phyloP scores from a whole-genome alignment of 2,113 vertebrate genomes.

The Rhagologus leucostigma region DNA sequence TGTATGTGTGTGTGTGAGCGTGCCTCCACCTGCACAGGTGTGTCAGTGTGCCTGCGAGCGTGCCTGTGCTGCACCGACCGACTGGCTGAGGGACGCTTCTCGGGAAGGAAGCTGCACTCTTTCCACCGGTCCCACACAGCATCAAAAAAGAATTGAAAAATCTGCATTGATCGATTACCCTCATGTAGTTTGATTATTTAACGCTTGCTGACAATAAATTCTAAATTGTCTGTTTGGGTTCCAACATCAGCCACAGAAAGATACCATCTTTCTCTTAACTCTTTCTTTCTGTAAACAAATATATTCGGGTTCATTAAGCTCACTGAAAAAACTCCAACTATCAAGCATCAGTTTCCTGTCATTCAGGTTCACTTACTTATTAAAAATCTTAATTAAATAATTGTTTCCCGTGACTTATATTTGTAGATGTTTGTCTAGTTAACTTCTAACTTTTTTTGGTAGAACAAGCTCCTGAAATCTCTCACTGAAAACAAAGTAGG shows the following conservation, averaged over 20 bases:
- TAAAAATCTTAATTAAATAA: background rate
- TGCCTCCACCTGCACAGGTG: too few relatives aligned
- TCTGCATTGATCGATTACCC: background rate
- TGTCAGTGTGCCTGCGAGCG: too few relatives aligned
- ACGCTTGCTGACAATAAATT: background rate
- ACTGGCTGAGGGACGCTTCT: too few relatives aligned
- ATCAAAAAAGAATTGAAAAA: background rate
- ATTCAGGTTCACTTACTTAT: background rate
- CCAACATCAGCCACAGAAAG: background rate
- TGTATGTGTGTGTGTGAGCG: too few relatives aligned
- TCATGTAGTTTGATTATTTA: background rate
- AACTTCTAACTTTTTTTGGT: background rate
- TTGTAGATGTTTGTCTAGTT: background rate
- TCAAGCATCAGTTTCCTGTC: background rate
- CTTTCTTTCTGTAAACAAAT: background rate
- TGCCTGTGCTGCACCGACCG: too few relatives aligned
- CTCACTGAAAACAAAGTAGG: background rate
- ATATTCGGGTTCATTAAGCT: background rate
- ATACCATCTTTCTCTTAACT: background rate
- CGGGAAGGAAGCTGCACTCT: too few relatives aligned
- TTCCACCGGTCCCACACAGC: too few relatives aligned
- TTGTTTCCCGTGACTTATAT: background rate
- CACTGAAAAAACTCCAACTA: background rate
- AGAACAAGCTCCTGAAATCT: conserved; percentile 18
- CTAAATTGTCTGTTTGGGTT: background rate